Evolutionary conservation across 1,140 invertebrate species (phyloP).

Genomic region (Lordiphosa mommai): DNA sequence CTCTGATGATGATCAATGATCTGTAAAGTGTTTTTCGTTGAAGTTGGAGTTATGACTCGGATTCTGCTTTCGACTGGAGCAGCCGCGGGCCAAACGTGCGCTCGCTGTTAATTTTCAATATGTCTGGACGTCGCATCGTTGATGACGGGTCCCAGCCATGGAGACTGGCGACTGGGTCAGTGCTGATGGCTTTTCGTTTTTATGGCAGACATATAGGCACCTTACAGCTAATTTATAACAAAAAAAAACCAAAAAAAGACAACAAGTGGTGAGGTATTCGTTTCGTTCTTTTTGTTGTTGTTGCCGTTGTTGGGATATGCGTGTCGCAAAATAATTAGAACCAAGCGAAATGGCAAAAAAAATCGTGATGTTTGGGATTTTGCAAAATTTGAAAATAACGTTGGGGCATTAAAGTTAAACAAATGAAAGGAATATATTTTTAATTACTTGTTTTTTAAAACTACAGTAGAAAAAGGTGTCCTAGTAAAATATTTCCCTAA

Average conservation of each 20-base stretch:
- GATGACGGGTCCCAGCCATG: slow-evolving; percentile 29
- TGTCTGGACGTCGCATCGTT: slow-evolving; percentile 50
- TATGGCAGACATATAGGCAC: slow-evolving; percentile 76
- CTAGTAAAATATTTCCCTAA: too few species aligned
- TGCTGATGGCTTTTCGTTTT: slow-evolving; percentile 73
- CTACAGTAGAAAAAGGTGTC: too few species aligned
- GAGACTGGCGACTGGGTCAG: slow-evolving; percentile 61
- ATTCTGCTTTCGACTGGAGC: neutral
- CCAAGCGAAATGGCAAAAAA: neutral
- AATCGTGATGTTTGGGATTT: slow-evolving; percentile 9
- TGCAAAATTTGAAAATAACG: neutral
- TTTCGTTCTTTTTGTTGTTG: neutral
- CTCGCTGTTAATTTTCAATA: slow-evolving; percentile 74
- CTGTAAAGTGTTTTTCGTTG: slow-evolving; percentile 64
- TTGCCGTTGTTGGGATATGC: slow-evolving; percentile 12
- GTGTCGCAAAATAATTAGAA: slow-evolving; percentile 38
- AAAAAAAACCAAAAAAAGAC: slow-evolving; percentile 2
- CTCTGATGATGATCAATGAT: slow-evolving; percentile 75
- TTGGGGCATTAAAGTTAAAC: neutral
- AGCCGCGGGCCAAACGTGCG: slow-evolving; percentile 65
- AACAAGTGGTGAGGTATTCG: slow-evolving; percentile 19
- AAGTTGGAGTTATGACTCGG: slow-evolving; percentile 50
- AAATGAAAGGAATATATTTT: too few species aligned
- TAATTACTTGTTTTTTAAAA: too few species aligned
- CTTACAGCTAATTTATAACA: slow-evolving; percentile 66